These are phyloP conservation scores for Oryzias celebensis DNA, from an alignment of 2,113 vertebrate species.

Conservation along the genomic window DNA sequence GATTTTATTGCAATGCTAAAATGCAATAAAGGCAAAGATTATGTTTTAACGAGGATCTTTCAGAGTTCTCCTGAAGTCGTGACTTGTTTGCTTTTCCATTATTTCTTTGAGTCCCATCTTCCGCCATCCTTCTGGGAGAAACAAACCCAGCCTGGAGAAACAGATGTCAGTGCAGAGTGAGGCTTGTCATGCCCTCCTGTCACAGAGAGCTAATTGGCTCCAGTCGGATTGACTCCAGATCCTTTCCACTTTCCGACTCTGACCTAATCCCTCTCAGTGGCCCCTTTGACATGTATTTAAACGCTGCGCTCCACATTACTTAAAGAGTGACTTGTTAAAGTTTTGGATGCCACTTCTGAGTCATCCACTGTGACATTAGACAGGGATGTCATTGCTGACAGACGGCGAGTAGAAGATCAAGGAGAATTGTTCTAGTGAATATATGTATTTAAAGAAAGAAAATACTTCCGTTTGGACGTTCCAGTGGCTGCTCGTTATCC, in stretches of 20 bases:
- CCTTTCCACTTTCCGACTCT: constrained; percentile 41
- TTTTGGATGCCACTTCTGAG: constrained; percentile 3
- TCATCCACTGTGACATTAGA: constrained; percentile 25
- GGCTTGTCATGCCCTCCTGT: constrained; percentile 49
- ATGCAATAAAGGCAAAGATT: constrained; percentile 45
- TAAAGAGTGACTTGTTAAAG: constrained; percentile 43
- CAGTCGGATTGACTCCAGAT: constrained; percentile 62
- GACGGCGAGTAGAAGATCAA: constrained; percentile 4
- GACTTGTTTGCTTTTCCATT: constrained; percentile 77
- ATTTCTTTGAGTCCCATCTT: constrained; percentile 48
- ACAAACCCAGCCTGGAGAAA: constrained; percentile 32
- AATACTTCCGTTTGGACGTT: constrained; percentile 10
- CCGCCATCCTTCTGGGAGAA: constrained; percentile 21
- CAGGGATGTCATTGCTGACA: constrained; percentile 1
- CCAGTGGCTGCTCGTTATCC: constrained; percentile 5
- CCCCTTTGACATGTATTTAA: constrained; percentile 55
- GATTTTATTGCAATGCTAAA: constrained; percentile 3
- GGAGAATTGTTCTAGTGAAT: constrained; percentile 20
- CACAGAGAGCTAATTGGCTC: constrained; percentile 69
- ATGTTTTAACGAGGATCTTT: constrained; percentile 72
- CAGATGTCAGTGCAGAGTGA: constrained; percentile 36
- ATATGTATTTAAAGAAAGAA: constrained; percentile 20
- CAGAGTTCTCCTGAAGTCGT: constrained; percentile 72
- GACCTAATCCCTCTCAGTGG: constrained; percentile 53
- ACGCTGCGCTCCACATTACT: constrained; percentile 20